Conservation (phyloP, 2,113 vertebrate species). For the Tiliqua scincoides region DNA sequence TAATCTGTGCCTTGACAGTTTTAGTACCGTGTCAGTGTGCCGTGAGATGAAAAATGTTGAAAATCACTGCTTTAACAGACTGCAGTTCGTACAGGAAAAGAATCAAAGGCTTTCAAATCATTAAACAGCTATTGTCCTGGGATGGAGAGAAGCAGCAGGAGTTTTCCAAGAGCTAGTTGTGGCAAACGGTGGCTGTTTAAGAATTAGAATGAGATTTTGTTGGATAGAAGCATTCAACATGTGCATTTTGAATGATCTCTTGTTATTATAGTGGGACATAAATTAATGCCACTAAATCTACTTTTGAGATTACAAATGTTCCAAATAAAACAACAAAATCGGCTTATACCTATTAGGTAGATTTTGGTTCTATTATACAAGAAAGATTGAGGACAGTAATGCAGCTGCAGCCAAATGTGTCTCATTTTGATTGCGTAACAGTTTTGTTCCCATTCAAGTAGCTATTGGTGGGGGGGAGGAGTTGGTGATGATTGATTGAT, state of each 20-base stretch:
- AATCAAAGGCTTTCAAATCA: too few relatives aligned
- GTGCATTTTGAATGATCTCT: conserved; percentile 57
- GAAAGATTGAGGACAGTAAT: conserved; percentile 49
- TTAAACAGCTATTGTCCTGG: conserved; percentile 30
- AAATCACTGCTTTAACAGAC: too few relatives aligned
- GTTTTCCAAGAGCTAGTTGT: conserved; percentile 51
- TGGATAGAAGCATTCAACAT: conserved; percentile 63
- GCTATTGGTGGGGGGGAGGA: conserved; percentile 7
- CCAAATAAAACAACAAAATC: conserved; percentile 51
- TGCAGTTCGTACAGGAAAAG: too few relatives aligned
- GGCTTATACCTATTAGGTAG: conserved; percentile 60
- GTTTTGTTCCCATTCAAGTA: conserved; percentile 23
- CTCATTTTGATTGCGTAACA: conserved; percentile 26
- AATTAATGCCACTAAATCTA: conserved; percentile 57
- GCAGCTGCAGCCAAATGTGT: conserved; percentile 32
- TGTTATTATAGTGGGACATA: conserved; percentile 64
- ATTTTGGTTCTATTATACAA: conserved; percentile 48
- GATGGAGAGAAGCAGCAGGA: neutral
- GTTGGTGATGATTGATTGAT: neutral
- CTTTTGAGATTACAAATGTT: conserved; percentile 64
- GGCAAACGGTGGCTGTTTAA: conserved; percentile 55
- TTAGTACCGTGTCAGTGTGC: too few relatives aligned
- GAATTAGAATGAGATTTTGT: conserved; percentile 62
- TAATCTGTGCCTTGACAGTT: too few relatives aligned
- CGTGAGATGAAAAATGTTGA: too few relatives aligned